phyloP scores from a whole-genome alignment of 2,888 invertebrate species.

The Polyommatus iphigenia region DNA sequence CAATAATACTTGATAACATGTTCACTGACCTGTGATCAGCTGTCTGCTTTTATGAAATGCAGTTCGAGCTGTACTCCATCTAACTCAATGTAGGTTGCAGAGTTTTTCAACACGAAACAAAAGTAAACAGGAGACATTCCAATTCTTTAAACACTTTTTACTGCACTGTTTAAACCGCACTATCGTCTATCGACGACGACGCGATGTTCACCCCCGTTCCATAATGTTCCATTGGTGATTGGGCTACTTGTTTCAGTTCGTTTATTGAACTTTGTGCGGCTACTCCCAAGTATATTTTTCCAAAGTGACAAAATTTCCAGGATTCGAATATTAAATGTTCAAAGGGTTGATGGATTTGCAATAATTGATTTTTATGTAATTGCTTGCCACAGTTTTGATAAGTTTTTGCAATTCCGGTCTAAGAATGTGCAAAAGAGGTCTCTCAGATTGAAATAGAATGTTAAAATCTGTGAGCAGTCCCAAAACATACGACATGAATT shows the following conservation, averaged over 20 bases:
- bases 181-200: too few relatives aligned
- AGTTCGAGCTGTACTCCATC: too few relatives aligned
- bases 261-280: background rate
- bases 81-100: too few relatives aligned
- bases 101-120: too few relatives aligned
- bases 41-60: too few relatives aligned
- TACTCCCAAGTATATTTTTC: background rate
- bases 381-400: slow-evolving; percentile 1
- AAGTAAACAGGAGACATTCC: too few relatives aligned
- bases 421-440: background rate
- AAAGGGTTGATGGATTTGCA: background rate
- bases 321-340: background rate
- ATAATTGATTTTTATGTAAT: background rate
- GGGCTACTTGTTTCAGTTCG: slow-evolving; percentile 5
- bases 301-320: background rate
- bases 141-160: too few relatives aligned
- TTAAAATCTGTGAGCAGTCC: background rate
- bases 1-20: too few relatives aligned
- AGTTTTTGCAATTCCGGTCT: slow-evolving; percentile 10
- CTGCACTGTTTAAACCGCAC: too few relatives aligned
- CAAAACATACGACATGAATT: slow-evolving; percentile 14
- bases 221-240: background rate
- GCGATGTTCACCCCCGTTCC: too few relatives aligned
- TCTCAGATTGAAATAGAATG: background rate
- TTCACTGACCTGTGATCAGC: too few relatives aligned